These are phyloP conservation scores for Pomatostomus ruficeps DNA, from an alignment of 2,113 vertebrate genomes.

Conservation along the genomic window DNA sequence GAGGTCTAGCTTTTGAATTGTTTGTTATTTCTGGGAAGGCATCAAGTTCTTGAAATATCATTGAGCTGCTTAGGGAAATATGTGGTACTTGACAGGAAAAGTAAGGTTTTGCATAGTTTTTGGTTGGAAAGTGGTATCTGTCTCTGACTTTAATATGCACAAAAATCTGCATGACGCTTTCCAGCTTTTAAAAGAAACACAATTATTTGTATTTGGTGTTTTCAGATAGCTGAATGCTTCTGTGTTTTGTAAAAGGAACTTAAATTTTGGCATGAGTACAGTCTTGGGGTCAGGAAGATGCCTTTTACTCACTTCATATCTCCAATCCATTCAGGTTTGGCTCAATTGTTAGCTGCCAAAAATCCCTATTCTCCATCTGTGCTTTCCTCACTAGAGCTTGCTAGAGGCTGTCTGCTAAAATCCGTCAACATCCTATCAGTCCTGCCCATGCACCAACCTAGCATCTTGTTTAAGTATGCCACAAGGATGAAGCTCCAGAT, in stretches of 20 bases:
- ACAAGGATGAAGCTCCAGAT: constrained; percentile 41
- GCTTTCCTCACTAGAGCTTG: constrained; percentile 10
- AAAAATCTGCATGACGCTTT: neutral
- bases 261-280: neutral
- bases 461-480: constrained; percentile 13
- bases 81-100: neutral
- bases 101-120: neutral
- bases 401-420: constrained; percentile 41
- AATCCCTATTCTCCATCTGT: constrained; percentile 39
- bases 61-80: neutral
- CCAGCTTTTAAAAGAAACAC: neutral
- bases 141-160: neutral
- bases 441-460: constrained; percentile 8
- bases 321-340: neutral
- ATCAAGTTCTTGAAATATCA: neutral
- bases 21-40: constrained; percentile 52
- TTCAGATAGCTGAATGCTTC: neutral
- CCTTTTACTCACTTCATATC: neutral
- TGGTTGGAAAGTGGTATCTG: neutral
- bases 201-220: neutral
- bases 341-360: constrained; percentile 17
- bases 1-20: constrained; percentile 31
- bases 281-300: neutral
- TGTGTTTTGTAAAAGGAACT: neutral
- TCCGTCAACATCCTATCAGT: neutral